phyloP scores from a whole-genome alignment of 2,113 vertebrate species.

The Eubucco bourcierii region DNA sequence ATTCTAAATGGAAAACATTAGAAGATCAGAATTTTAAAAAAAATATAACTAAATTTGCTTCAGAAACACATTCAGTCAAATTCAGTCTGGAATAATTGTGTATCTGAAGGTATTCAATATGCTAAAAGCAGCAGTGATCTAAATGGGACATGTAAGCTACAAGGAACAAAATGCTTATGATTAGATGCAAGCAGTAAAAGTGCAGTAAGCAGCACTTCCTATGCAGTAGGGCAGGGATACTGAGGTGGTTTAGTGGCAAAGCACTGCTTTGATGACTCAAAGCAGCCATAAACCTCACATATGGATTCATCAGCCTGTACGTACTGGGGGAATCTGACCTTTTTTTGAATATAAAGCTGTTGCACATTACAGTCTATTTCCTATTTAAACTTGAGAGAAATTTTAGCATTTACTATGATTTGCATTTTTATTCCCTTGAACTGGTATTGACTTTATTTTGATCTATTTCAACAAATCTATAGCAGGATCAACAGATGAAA shows the following conservation, averaged over 20 bases:
- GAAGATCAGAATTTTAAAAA: background rate
- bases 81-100: background rate
- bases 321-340: background rate
- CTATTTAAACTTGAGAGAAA: background rate
- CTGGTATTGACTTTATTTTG: background rate
- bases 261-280: background rate
- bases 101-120: background rate
- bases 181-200: background rate
- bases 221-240: background rate
- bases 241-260: background rate
- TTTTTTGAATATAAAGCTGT: background rate
- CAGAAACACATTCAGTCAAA: background rate
- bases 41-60: background rate
- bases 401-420: background rate
- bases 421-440: background rate
- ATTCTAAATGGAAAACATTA: background rate
- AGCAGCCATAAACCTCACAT: constrained; percentile 4
- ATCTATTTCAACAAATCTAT: background rate
- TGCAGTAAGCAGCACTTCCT: background rate
- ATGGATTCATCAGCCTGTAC: background rate
- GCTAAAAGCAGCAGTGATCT: background rate
- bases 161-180: background rate
- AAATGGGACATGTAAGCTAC: background rate
- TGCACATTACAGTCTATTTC: background rate
- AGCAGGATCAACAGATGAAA: background rate